These are phyloP conservation scores for Machimus atricapillus DNA, from an alignment of 2,888 invertebrate genomes.

Conservation along the genomic window DNA sequence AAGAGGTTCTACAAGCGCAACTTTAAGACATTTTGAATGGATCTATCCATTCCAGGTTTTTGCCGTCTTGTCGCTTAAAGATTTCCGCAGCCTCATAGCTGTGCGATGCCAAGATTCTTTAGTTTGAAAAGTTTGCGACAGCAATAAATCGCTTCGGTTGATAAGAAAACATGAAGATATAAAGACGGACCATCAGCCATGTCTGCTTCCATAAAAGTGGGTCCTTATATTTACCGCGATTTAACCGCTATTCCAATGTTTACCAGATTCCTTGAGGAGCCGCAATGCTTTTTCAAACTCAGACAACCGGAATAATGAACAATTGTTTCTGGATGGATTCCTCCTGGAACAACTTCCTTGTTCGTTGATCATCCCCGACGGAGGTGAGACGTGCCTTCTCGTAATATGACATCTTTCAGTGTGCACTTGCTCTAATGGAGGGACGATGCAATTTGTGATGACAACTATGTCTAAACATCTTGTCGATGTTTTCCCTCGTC, in stretches of 20 bases:
- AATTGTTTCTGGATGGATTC: constrained; percentile 31
- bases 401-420: not conserved
- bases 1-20: not conserved
- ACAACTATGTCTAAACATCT: not conserved
- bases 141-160: constrained; percentile 24
- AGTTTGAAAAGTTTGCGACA: constrained; percentile 8
- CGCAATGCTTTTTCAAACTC: not conserved
- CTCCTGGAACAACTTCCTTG: not conserved
- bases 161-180: constrained; percentile 34
- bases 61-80: not conserved
- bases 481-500: not conserved
- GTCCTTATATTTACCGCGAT: constrained; percentile 24
- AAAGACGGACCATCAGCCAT: constrained; percentile 14
- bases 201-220: constrained; percentile 35
- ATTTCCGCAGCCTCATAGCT: not conserved
- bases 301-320: constrained; percentile 28
- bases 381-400: not conserved
- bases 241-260: constrained; percentile 13
- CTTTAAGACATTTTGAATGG: constrained; percentile 16
- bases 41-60: constrained; percentile 11
- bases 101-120: not conserved
- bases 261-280: not conserved
- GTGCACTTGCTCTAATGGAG: not conserved
- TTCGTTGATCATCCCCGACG: not conserved
- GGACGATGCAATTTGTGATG: not conserved